Conservation (phyloP, 1,140 invertebrate genomes). For the Cotesia glomerata region DNA sequence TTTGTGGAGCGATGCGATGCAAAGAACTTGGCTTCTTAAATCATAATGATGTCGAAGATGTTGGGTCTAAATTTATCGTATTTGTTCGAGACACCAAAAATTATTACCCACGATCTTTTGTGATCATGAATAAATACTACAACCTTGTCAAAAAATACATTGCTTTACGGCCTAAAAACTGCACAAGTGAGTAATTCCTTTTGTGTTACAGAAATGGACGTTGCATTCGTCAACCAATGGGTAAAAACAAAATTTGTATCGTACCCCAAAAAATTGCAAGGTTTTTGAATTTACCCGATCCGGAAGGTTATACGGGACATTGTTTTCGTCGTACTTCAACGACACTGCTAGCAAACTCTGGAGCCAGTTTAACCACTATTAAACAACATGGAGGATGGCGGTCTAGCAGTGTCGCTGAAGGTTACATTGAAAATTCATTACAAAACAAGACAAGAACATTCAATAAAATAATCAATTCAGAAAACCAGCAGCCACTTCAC, state of each 20-base stretch:
- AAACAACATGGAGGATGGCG: too few species aligned
- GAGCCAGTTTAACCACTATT: constrained; percentile 20
- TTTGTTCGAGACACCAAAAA: too few species aligned
- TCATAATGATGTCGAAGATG: too few species aligned
- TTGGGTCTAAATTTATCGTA: too few species aligned
- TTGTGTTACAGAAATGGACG: constrained; percentile 26
- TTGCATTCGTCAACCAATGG: constrained; percentile 25
- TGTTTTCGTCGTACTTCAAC: constrained; percentile 45
- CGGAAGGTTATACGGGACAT: constrained; percentile 44
- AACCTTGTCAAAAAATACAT: constrained; percentile 15
- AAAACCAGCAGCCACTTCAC: too few species aligned
- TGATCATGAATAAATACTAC: not conserved
- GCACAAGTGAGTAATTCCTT: constrained; percentile 1
- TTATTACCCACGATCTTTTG: not conserved
- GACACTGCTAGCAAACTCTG: constrained; percentile 40
- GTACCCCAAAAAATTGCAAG: constrained; percentile 26
- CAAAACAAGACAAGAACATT: too few species aligned
- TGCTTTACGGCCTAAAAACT: not conserved
- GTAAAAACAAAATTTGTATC: constrained; percentile 18
- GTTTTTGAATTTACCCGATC: constrained; percentile 37
- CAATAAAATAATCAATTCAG: too few species aligned
- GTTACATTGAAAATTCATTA: too few species aligned
- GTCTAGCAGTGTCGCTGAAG: too few species aligned
- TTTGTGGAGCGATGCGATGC: too few species aligned
- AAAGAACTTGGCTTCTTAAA: too few species aligned